Evolutionary conservation across 1,140 invertebrate species (phyloP).

Genomic region (Lepidotrigona ventralis): DNA sequence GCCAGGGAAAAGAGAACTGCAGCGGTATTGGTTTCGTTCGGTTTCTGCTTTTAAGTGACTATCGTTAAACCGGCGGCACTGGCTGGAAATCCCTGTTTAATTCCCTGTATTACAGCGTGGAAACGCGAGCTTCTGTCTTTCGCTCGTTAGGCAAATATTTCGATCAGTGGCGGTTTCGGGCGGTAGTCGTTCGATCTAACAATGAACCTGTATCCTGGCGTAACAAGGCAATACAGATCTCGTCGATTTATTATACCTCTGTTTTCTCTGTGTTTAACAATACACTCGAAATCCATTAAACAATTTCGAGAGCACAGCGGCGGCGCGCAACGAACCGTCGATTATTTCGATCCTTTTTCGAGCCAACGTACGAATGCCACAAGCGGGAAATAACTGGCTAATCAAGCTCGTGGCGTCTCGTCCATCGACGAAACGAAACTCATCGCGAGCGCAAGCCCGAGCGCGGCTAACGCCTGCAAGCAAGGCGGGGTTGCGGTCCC

Average conservation of each 20-base stretch:
- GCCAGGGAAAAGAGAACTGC: background rate
- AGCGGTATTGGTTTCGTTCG: background rate
- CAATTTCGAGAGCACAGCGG: background rate
- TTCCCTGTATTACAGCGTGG: background rate
- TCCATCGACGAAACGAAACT: constrained; percentile 43
- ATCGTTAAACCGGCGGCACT: constrained; percentile 22
- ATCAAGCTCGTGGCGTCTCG: constrained; percentile 14
- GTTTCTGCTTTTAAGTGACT: constrained; percentile 3
- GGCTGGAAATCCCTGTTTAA: constrained; percentile 14
- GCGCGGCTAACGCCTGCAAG: background rate
- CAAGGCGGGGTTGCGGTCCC: background rate
- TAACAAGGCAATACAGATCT: constrained; percentile 4
- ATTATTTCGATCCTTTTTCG: constrained; percentile 15
- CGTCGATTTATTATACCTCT: background rate
- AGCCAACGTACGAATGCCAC: background rate
- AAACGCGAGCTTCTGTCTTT: background rate
- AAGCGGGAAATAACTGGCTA: constrained; percentile 14
- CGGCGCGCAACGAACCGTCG: background rate
- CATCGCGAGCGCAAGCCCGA: background rate
- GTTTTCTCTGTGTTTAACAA: background rate
- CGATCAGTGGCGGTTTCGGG: background rate
- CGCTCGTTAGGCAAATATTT: constrained; percentile 33
- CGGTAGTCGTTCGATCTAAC: background rate
- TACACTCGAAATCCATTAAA: constrained; percentile 7
- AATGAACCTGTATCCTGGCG: background rate